A percentile compares a stretch with the other conserved stretches of the same genome.
These are phyloP conservation scores for Rhabdophis nuchalis DNA, from an alignment of 2,797 vertebrate genomes.

Conservation along the genomic window DNA sequence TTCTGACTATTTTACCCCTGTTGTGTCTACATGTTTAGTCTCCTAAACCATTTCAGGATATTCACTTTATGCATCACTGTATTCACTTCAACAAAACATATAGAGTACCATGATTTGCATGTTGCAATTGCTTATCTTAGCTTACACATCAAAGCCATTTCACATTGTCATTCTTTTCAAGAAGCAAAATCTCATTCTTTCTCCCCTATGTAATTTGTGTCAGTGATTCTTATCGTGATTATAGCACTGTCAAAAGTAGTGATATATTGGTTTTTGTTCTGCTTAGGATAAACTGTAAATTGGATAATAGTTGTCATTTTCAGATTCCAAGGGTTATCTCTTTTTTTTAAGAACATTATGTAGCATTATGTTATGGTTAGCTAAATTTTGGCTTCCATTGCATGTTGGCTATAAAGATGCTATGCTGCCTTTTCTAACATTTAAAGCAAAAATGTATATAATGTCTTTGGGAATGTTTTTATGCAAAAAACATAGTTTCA, in stretches of 20 bases:
- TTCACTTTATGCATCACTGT: neutral
- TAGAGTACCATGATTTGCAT: constrained; percentile 49
- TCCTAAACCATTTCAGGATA: neutral
- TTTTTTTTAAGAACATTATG: constrained; percentile 54
- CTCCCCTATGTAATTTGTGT: constrained; percentile 39
- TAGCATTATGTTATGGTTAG: constrained; percentile 66
- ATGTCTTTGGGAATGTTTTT: constrained; percentile 14
- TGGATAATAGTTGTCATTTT: constrained; percentile 75
- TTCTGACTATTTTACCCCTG: neutral
- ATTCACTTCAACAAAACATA: constrained; percentile 7
- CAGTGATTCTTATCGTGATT: constrained; percentile 67
- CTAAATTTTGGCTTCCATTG: constrained; percentile 36
- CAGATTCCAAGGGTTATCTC: constrained; percentile 62
- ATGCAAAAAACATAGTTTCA: constrained; percentile 11
- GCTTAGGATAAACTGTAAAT: constrained; percentile 77
- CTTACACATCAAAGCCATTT: constrained; percentile 64
- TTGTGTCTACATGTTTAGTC: neutral
- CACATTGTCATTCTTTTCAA: constrained; percentile 69
- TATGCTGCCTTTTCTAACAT: constrained; percentile 6
- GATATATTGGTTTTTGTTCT: constrained; percentile 77
- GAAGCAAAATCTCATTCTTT: constrained; percentile 38
- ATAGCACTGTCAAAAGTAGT: constrained; percentile 66
- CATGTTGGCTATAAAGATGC: constrained; percentile 37
- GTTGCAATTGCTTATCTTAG: constrained; percentile 51
- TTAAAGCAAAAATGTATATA: constrained; percentile 14